A percentile compares a stretch with the other conserved stretches of the same genome.
Evolutionary conservation across 2,113 vertebrate species (phyloP).

Genomic region (Cephalopterus ornatus): DNA sequence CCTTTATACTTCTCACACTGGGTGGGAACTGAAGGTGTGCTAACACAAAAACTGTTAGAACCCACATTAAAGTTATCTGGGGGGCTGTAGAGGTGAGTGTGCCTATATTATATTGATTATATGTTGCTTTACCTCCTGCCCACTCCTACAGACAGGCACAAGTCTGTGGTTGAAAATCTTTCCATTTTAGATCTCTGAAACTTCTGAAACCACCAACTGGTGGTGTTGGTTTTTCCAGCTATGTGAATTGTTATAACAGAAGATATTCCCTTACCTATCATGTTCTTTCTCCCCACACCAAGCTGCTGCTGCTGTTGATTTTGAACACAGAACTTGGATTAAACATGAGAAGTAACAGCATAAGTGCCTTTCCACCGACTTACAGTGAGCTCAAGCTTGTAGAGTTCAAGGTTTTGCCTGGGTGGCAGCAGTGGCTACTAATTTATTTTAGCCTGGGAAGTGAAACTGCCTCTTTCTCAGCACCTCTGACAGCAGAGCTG

Average conservation of each 20-base stretch:
- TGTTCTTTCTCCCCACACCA: not conserved
- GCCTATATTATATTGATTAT: not conserved
- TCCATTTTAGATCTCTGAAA: not conserved
- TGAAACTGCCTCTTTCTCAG: not conserved
- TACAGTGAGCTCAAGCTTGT: no score
- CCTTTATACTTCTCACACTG: not conserved
- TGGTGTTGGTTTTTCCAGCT: not conserved
- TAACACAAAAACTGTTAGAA: not conserved
- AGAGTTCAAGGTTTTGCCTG: not conserved
- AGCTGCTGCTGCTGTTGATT: not conserved
- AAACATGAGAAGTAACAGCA: not conserved
- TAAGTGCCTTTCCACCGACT: not conserved
- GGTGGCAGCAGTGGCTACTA: rapidly evolving
- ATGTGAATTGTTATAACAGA: not conserved
- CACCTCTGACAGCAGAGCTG: not conserved
- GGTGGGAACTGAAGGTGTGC: not conserved
- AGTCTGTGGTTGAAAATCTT: not conserved
- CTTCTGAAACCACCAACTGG: no score
- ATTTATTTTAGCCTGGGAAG: not conserved
- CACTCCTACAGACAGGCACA: not conserved
- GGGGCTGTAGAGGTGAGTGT: not conserved
- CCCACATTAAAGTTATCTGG: not conserved
- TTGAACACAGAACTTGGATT: not conserved
- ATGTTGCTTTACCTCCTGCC: not conserved
- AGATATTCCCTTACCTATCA: not conserved